Percentiles rank a stretch among this genome's conserved stretches.
Conservation (phyloP, 2,888 invertebrate species). For the Lordiphosa andalusiaca region DNA sequence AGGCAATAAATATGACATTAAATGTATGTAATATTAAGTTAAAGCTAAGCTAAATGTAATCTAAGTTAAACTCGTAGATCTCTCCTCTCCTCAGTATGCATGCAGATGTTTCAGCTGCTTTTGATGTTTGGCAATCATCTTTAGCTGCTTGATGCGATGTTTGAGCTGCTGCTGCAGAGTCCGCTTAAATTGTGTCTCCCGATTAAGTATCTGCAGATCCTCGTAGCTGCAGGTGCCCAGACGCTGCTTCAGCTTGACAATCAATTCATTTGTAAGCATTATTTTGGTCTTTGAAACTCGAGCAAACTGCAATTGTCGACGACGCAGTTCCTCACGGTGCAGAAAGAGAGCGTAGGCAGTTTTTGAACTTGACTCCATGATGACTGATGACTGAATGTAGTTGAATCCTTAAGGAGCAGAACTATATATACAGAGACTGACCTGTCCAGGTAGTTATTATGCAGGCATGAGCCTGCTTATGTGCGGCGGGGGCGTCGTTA, state of each 20-base stretch:
- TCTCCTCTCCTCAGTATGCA: neutral
- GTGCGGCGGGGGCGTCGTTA: no score
- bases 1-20: constrained; percentile 30
- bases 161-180: constrained; percentile 40
- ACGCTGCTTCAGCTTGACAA: constrained; percentile 38
- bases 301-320: constrained; percentile 33
- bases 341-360: constrained; percentile 57
- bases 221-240: constrained; percentile 46
- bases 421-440: neutral
- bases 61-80: neutral
- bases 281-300: constrained; percentile 51
- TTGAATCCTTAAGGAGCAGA: no score
- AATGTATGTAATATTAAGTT: neutral
- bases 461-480: no score
- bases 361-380: constrained; percentile 42
- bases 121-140: constrained; percentile 29
- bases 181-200: constrained; percentile 51
- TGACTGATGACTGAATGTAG: constrained; percentile 42
- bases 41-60: constrained; percentile 7
- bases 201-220: constrained; percentile 48
- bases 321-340: constrained; percentile 55
- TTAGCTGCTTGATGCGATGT: constrained; percentile 49
- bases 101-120: constrained; percentile 31
- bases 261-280: constrained; percentile 43
- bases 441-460: neutral